These are phyloP conservation scores for Stichodactyla helianthus DNA, from an alignment of 64 coral and sea anemone species.

Conservation along the genomic window DNA sequence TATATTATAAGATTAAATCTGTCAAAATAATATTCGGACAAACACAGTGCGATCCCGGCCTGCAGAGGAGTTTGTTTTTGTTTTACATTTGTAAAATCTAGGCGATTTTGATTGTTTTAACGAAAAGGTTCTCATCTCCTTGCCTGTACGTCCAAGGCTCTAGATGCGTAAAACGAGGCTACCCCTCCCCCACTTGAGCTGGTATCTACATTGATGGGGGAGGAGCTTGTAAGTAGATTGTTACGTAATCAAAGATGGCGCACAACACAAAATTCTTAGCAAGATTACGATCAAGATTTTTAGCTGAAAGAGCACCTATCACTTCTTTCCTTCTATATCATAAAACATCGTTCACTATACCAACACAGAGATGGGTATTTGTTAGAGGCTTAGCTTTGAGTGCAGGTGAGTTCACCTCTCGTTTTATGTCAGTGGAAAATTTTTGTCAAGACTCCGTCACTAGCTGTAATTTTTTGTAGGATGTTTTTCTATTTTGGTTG, in stretches of 20 bases:
- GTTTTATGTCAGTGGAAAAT: not conserved
- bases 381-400: not conserved
- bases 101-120: too few relatives aligned
- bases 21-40: too few relatives aligned
- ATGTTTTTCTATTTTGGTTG: too few relatives aligned
- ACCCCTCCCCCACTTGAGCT: too few relatives aligned
- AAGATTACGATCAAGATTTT: not conserved
- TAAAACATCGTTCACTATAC: not conserved
- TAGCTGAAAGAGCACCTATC: not conserved
- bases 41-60: too few relatives aligned
- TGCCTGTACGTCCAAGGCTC: too few relatives aligned
- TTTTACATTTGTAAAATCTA: too few relatives aligned
- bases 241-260: constrained; percentile 5
- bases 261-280: not conserved
- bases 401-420: not conserved
- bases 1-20: too few relatives aligned
- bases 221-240: not conserved
- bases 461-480: not conserved
- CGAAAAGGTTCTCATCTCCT: too few relatives aligned
- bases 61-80: too few relatives aligned
- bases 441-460: not conserved
- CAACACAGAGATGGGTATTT: not conserved
- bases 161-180: too few relatives aligned
- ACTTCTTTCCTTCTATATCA: not conserved
- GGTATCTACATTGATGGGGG: too few relatives aligned